phyloP scores from a whole-genome alignment of 2,113 vertebrate genomes.

The Carassius auratus region DNA sequence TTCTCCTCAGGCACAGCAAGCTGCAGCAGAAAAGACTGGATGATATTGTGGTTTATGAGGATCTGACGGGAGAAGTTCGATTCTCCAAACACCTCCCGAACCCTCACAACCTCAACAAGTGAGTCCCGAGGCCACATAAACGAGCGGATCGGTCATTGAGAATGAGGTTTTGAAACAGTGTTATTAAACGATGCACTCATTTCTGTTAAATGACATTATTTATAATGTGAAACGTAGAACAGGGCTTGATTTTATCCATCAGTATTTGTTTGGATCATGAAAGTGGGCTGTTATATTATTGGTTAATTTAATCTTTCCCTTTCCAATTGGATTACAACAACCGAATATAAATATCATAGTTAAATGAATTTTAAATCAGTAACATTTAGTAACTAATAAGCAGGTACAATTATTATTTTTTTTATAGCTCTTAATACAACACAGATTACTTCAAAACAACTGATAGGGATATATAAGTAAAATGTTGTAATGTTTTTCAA shows the following conservation, averaged over 20 bases:
- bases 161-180: not conserved
- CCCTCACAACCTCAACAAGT: slow-evolving; percentile 95
- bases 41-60: slow-evolving; percentile 92
- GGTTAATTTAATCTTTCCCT: not conserved
- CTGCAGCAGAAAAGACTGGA: slow-evolving; percentile 85
- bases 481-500: not conserved
- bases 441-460: not conserved
- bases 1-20: slow-evolving; percentile 84
- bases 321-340: not conserved
- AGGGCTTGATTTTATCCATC: not conserved
- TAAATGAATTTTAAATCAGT: too few relatives aligned
- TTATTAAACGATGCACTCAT: not conserved
- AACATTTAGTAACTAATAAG: not conserved
- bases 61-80: slow-evolving; percentile 83
- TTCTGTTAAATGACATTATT: too few relatives aligned
- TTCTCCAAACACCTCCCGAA: slow-evolving; percentile 88
- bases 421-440: not conserved
- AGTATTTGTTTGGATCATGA: not conserved
- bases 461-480: too few relatives aligned
- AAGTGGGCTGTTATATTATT: not conserved
- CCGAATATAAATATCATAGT: not conserved
- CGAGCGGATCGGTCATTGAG: not conserved
- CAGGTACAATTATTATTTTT: not conserved
- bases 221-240: not conserved
- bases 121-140: not conserved